phyloP scores from a whole-genome alignment of 2,113 vertebrate species.

The Lasiurus cinereus region DNA sequence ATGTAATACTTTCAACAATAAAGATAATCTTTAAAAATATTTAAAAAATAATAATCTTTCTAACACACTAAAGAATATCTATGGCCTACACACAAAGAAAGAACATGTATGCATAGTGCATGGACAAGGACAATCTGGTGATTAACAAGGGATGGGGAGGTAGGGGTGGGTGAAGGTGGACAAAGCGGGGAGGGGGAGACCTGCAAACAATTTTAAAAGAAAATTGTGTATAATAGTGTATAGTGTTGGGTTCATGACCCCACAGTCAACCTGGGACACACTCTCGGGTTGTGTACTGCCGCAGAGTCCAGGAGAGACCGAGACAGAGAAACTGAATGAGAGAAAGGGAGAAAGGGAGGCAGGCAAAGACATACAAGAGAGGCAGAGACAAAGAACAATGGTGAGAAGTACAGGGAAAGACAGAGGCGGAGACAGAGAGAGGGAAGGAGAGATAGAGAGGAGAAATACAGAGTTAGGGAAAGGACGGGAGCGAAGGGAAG shows the following conservation, averaged over 20 bases:
- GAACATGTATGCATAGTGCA: no score
- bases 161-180: no score
- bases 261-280: neutral
- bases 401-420: neutral
- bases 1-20: no score
- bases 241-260: constrained; percentile 1
- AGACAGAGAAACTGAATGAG: neutral
- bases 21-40: no score
- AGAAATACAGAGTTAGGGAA: neutral
- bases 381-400: neutral
- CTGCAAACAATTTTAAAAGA: neutral
- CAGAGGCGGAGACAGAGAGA: neutral
- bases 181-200: no score
- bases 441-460: neutral
- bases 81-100: no score
- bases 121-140: no score
- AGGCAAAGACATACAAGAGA: neutral
- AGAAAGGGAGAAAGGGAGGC: neutral
- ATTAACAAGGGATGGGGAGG: no score
- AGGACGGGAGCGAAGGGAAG: neutral
- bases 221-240: constrained; percentile 62
- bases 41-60: no score
- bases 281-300: neutral
- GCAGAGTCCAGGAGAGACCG: neutral
- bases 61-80: no score